Percentiles rank a stretch among this genome's conserved stretches.
phyloP scores from a whole-genome alignment of 1,140 invertebrate species.

The Apocrypta bakeri region DNA sequence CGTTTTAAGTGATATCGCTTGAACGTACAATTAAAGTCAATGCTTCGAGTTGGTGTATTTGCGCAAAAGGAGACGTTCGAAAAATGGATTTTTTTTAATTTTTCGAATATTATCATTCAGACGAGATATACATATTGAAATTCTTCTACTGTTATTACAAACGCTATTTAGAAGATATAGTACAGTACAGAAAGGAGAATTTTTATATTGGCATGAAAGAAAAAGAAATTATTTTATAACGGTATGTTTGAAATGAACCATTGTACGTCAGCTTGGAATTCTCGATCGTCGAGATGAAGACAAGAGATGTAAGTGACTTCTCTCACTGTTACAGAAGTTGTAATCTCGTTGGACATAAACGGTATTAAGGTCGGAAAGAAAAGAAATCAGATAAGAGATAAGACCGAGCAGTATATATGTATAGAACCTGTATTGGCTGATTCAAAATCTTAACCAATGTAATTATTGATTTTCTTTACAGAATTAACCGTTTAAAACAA shows the following conservation, averaged over 20 bases:
- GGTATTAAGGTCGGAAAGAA: neutral
- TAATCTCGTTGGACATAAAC: neutral
- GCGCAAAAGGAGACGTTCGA: neutral
- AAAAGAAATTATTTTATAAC: neutral
- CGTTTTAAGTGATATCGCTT: neutral
- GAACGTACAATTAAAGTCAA: neutral
- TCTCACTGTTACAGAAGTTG: neutral
- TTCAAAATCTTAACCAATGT: too few species aligned
- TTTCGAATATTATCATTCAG: too few species aligned
- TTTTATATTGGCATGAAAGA: too few species aligned
- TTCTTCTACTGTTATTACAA: too few species aligned
- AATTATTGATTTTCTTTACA: too few species aligned
- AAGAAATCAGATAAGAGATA: conserved; percentile 4
- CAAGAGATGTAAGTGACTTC: neutral
- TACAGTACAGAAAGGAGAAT: too few species aligned
- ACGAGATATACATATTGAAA: too few species aligned
- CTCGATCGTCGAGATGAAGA: neutral
- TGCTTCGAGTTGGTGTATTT: neutral
- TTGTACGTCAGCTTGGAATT: conserved; percentile 9
- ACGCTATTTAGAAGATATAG: too few species aligned
- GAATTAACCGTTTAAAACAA: too few species aligned
- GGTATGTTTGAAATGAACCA: neutral
- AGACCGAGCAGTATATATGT: conserved; percentile 14
- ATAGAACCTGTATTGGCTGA: too few species aligned
- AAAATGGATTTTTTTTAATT: too few species aligned